These are phyloP conservation scores for Danionella cerebrum DNA, from an alignment of 2,113 vertebrate species.

Conservation along the genomic window DNA sequence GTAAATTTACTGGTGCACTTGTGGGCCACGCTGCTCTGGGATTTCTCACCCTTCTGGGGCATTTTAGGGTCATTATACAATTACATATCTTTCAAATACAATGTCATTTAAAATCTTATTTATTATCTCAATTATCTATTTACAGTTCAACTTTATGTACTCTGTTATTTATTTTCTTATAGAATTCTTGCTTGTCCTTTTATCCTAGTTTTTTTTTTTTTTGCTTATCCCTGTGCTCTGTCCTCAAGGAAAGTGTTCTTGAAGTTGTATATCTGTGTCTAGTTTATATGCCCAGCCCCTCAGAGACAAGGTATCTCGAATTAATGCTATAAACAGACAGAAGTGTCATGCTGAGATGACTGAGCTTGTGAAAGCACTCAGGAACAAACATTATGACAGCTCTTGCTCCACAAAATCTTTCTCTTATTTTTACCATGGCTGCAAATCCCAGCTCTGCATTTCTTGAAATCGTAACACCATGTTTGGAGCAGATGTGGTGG, in stretches of 20 bases:
- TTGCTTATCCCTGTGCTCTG: conserved; percentile 2
- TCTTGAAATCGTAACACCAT: background rate
- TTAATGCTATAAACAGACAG: conserved; percentile 18
- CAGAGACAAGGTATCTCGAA: conserved; percentile 2
- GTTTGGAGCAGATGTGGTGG: background rate
- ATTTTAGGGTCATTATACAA: conserved; percentile 21
- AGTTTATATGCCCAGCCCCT: background rate
- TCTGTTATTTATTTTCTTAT: too few relatives aligned
- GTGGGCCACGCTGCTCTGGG: conserved; percentile 12
- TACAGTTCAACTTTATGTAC: too few relatives aligned
- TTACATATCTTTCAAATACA: conserved; percentile 18
- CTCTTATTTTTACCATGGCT: background rate
- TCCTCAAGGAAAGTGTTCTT: background rate
- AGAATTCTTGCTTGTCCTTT: too few relatives aligned
- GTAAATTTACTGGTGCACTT: background rate
- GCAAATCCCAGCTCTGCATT: background rate
- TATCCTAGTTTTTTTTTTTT: conserved; percentile 6
- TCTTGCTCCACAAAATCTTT: background rate
- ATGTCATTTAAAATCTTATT: too few relatives aligned
- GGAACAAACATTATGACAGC: background rate
- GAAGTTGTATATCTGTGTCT: conserved; percentile 29
- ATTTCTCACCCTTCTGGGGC: conserved; percentile 26
- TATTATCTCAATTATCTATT: too few relatives aligned
- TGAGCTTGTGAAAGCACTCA: background rate
- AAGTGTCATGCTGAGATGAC: background rate